Percentiles rank a stretch among this genome's conserved stretches.
These are phyloP conservation scores for Dryobota labecula DNA, from an alignment of 2,888 invertebrate genomes.

Conservation along the genomic window DNA sequence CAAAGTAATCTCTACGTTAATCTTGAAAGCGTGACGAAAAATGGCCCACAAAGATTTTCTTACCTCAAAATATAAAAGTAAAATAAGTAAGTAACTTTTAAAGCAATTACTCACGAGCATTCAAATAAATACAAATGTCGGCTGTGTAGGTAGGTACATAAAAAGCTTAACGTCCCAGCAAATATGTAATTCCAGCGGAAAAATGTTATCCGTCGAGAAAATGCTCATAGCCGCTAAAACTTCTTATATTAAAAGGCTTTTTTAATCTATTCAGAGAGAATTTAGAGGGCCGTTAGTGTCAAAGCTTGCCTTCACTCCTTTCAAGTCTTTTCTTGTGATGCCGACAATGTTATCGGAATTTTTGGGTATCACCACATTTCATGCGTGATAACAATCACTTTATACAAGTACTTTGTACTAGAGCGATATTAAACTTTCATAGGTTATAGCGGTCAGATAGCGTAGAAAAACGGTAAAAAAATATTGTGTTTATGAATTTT, in stretches of 20 bases:
- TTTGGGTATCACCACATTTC: slow-evolving; percentile 70
- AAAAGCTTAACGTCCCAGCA: slow-evolving; percentile 64
- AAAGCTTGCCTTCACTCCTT: slow-evolving; percentile 73
- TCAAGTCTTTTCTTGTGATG: slow-evolving; percentile 71
- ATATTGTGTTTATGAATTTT: slow-evolving; percentile 26
- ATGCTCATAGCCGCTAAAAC: slow-evolving; percentile 66
- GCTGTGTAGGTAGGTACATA: slow-evolving; percentile 46
- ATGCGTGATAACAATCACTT: slow-evolving; percentile 64
- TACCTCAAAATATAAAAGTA: slow-evolving; percentile 24
- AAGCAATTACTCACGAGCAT: slow-evolving; percentile 61
- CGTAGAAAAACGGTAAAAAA: slow-evolving; percentile 10
- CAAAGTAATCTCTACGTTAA: slow-evolving; percentile 20
- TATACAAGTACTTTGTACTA: slow-evolving; percentile 56
- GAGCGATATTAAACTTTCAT: slow-evolving; percentile 59
- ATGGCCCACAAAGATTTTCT: background rate
- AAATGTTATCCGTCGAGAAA: slow-evolving; percentile 62
- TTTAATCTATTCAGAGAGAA: slow-evolving; percentile 78
- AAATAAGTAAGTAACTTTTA: slow-evolving; percentile 43
- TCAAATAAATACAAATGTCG: slow-evolving; percentile 63
- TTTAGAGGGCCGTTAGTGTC: slow-evolving; percentile 80
- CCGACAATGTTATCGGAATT: slow-evolving; percentile 72
- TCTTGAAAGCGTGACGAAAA: slow-evolving; percentile 27
- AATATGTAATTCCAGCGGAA: slow-evolving; percentile 65
- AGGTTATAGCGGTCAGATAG: slow-evolving; percentile 41
- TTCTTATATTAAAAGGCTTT: slow-evolving; percentile 75